Evolutionary conservation across 2,113 vertebrate genomes (phyloP).

Genomic region (Neolamprologus cancellatus): DNA sequence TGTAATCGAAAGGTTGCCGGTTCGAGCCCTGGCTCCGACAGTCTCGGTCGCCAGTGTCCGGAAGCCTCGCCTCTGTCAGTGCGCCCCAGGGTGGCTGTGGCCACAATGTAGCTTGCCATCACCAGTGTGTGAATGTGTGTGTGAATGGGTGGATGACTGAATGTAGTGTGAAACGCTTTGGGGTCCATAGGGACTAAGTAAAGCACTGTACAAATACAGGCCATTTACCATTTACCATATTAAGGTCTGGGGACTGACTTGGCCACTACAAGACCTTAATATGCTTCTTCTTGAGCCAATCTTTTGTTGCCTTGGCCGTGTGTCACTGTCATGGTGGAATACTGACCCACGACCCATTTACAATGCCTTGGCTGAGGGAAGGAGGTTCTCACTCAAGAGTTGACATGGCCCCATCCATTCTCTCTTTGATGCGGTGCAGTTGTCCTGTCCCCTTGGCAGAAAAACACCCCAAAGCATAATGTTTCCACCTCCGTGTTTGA

Average conservation of each 20-base stretch:
- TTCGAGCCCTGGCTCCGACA: not conserved
- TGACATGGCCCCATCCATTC: not conserved
- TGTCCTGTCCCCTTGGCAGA: not conserved
- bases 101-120: not conserved
- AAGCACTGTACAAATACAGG: not conserved
- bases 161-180: not conserved
- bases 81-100: not conserved
- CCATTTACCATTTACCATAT: not conserved
- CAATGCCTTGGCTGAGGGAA: not conserved
- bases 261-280: not conserved
- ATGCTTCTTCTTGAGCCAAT: not conserved
- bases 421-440: not conserved
- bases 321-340: not conserved
- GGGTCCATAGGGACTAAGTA: not conserved
- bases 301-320: not conserved
- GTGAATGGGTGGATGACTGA: not conserved
- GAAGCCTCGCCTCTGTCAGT: not conserved
- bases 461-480: too few relatives aligned
- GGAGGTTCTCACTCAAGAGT: not conserved
- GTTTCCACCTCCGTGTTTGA: too few relatives aligned
- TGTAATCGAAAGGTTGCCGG: not conserved
- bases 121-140: not conserved
- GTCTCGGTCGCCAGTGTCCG: not conserved
- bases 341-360: not conserved
- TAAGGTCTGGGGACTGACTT: not conserved